Evolutionary conservation across 1,140 invertebrate genomes (phyloP), one percentile per base, ranked within the genome.

Genomic region (Temnothorax curvispinosus): DNA sequence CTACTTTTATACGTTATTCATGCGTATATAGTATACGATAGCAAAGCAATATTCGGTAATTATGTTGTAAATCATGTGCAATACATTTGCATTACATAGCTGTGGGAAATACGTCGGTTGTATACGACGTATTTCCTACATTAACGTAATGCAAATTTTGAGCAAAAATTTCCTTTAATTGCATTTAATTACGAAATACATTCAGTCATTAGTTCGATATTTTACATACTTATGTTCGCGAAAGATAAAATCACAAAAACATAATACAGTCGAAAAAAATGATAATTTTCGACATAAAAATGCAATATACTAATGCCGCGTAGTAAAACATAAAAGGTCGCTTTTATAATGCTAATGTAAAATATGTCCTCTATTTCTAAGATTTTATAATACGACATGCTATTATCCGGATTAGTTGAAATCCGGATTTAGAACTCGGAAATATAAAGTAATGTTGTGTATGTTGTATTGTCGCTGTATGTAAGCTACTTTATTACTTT

Each of bases 381-480:
- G 38, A 35, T 44, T 56, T 81, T 81, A 81, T n/a, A 71, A 56
- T 56, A 5, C 21, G 15, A 5, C 21, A n/a, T 54, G 8, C 21
- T 81, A 44, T 81, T 71, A 81, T 44, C 38, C 47, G n/a, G 47
- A 80, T 80, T 80, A 67, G 47, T 38, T 27, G 13, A 8, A 52
- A 52, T 54, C 62, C 21, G 35, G 47, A 32, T 81, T 69, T 69
- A 38, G 15, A 69, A 2, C 47, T 54, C 1, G 8, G 7, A 41
- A 76, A 60, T 44, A 15, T 58, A 44, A 58, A 41, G 13, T 3
- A 18, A 52, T 27, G 15, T 67, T 35, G 11, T 27, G 27, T 67
- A 41, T 65, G n/a, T 52, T 35, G 15, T 15, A n/a, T 60, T 35
- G 18, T 27, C n/a, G 11, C 27, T 27, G 27, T 27, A 27, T 41